phyloP scores from a whole-genome alignment of 2,888 invertebrate species.

The Nomada fabriciana region DNA sequence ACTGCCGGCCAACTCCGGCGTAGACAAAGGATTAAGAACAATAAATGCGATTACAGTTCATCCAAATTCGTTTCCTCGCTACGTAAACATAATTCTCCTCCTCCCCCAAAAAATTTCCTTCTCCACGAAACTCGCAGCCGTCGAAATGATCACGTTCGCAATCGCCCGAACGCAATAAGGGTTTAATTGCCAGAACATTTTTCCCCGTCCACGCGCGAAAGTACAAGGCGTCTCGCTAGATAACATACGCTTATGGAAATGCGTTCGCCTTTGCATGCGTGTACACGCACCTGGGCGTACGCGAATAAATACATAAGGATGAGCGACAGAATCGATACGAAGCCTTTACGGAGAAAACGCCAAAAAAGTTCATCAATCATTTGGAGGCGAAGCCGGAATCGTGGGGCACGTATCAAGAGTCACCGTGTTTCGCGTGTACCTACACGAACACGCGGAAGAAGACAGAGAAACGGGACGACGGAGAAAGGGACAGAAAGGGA shows the following conservation, averaged over 20 bases:
- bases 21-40: too few species aligned
- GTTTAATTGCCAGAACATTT: constrained; percentile 27
- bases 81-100: too few species aligned
- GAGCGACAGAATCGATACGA: constrained; percentile 63
- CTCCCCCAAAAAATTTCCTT: too few species aligned
- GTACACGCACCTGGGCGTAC: constrained; percentile 35
- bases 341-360: constrained; percentile 64
- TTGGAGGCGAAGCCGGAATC: constrained; percentile 51
- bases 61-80: too few species aligned
- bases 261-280: constrained; percentile 42
- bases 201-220: constrained; percentile 6
- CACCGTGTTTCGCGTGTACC: constrained; percentile 15
- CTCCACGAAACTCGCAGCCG: too few species aligned
- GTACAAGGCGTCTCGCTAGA: background rate
- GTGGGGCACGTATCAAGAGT: constrained; percentile 11
- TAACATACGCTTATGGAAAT: constrained; percentile 52
- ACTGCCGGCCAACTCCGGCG: too few species aligned
- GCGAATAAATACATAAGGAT: constrained; percentile 69
- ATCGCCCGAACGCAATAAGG: too few species aligned
- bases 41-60: too few species aligned
- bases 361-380: constrained; percentile 77
- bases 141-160: background rate
- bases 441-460: background rate
- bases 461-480: background rate
- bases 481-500: background rate